Conservation (phyloP, 2,888 invertebrate species). For the Drosophila eohydei region DNA sequence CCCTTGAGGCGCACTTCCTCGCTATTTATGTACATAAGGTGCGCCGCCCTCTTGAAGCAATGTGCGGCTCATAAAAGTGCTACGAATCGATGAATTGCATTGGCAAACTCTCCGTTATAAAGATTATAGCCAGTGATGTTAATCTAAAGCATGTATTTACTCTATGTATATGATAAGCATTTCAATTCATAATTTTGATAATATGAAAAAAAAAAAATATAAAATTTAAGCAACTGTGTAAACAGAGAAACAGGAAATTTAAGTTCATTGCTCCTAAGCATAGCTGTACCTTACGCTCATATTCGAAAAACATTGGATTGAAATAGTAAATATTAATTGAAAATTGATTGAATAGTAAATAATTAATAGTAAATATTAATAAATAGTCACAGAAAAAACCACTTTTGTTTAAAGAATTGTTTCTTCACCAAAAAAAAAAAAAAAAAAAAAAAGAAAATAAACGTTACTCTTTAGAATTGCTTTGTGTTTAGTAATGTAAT, state of each 20-base stretch:
- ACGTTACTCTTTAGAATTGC: no score
- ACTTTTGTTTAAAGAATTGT: no score
- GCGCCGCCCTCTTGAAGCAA: constrained; percentile 12
- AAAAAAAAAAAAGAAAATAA: no score
- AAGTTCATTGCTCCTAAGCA: background rate
- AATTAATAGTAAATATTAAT: no score
- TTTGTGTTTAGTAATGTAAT: no score
- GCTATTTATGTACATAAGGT: background rate
- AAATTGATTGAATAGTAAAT: no score
- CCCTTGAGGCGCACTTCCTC: constrained; percentile 17
- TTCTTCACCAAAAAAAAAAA: no score
- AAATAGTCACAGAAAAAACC: no score
- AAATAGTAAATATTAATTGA: background rate
- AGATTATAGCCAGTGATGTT: background rate
- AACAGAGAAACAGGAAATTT: background rate
- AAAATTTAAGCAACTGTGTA: background rate
- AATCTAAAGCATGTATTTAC: background rate
- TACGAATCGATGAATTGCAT: constrained; percentile 10
- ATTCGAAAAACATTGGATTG: background rate
- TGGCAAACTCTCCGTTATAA: background rate
- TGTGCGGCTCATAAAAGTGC: constrained; percentile 14
- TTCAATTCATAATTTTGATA: constrained; percentile 1
- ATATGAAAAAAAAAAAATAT: background rate
- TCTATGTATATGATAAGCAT: background rate
- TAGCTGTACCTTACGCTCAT: background rate